These are phyloP conservation scores for Prosapia bicincta DNA, from an alignment of 2,888 invertebrate genomes.

Conservation along the genomic window DNA sequence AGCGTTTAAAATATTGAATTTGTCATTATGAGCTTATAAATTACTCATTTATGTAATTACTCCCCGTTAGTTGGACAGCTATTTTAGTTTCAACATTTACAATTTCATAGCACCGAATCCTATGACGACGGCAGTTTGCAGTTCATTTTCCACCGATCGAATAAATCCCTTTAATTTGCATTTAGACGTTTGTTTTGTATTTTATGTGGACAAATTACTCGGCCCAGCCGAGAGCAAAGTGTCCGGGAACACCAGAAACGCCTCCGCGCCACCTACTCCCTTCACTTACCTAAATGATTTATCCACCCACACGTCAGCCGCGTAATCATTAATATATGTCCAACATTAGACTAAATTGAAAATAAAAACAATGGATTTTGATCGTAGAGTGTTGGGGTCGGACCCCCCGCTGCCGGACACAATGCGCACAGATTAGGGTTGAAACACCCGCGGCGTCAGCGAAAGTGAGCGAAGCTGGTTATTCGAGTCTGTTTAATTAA, in stretches of 20 bases:
- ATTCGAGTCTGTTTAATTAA: slow-evolving; percentile 20
- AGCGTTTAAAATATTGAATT: no score
- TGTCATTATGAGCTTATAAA: no score
- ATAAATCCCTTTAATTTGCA: background rate
- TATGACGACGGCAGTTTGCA: background rate
- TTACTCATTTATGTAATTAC: no score
- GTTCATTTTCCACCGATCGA: background rate
- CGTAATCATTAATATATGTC: slow-evolving; percentile 23
- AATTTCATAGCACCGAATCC: no score
- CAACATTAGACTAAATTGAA: slow-evolving; percentile 26
- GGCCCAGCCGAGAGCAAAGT: no score
- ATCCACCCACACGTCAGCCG: background rate
- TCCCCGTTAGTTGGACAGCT: no score
- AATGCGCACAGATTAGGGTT: slow-evolving; percentile 23
- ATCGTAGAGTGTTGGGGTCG: slow-evolving; percentile 7
- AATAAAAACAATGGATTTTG: slow-evolving; percentile 25
- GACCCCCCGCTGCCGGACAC: slow-evolving; percentile 3
- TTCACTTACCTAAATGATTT: slow-evolving; percentile 8
- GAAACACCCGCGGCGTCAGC: slow-evolving; percentile 21
- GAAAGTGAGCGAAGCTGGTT: slow-evolving; percentile 2
- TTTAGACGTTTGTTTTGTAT: background rate
- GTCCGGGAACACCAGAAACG: no score
- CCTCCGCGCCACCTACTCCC: slow-evolving; percentile 12
- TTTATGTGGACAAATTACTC: background rate
- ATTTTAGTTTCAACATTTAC: no score